Conservation (phyloP, 2,113 vertebrate genomes). For the Verasper variegatus region DNA sequence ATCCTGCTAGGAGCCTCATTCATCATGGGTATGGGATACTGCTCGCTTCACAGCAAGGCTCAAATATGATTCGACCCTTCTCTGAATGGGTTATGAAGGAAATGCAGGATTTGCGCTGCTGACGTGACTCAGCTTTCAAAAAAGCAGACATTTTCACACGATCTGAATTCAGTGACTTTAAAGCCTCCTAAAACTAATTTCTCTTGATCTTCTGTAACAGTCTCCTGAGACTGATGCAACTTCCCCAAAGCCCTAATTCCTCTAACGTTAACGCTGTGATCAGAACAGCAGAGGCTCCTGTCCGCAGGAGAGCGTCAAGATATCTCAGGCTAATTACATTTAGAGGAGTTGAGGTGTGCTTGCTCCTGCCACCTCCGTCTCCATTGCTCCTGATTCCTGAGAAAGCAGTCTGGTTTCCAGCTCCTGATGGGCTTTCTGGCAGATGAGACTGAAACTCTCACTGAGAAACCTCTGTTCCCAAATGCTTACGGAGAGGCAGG, state of each 20-base stretch:
- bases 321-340: slow-evolving; percentile 3
- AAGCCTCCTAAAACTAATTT: background rate
- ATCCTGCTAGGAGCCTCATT: slow-evolving; percentile 70
- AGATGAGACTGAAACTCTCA: slow-evolving; percentile 51
- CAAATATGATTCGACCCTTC: slow-evolving; percentile 35
- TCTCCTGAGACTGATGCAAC: background rate
- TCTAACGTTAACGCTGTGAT: background rate
- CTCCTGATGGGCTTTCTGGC: slow-evolving; percentile 64
- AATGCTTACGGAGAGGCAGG: slow-evolving; percentile 42
- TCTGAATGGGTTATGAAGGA: slow-evolving; percentile 13
- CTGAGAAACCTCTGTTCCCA: slow-evolving; percentile 62
- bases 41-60: slow-evolving; percentile 40
- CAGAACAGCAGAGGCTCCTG: background rate
- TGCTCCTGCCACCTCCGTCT: slow-evolving; percentile 21
- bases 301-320: background rate
- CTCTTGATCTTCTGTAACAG: background rate
- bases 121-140: slow-evolving; percentile 42
- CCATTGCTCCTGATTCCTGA: slow-evolving; percentile 18
- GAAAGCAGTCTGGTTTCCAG: slow-evolving; percentile 49
- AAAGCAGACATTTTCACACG: slow-evolving; percentile 7
- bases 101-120: slow-evolving; percentile 28
- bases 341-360: slow-evolving; percentile 7
- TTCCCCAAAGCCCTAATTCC: background rate
- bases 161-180: background rate
- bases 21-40: slow-evolving; percentile 64